Evolutionary conservation across 2,797 vertebrate species (phyloP).

Genomic region (Spatula clypeata): DNA sequence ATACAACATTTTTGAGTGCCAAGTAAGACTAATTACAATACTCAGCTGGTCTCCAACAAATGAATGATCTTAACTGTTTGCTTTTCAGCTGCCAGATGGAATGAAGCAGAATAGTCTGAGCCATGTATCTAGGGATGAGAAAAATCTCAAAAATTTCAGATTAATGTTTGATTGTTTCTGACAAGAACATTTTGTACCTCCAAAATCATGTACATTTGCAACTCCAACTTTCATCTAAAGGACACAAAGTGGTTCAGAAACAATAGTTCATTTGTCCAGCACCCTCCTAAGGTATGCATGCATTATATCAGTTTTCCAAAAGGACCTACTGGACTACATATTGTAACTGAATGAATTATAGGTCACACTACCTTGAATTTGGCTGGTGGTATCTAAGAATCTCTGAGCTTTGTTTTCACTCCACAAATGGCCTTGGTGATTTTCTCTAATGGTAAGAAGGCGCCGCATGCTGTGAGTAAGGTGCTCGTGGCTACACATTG

Average conservation of each 20-base stretch:
- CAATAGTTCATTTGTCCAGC: background rate
- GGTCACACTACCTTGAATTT: background rate
- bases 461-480: background rate
- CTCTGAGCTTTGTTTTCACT: background rate
- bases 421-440: background rate
- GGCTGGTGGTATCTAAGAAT: background rate
- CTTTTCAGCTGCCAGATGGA: slow-evolving; percentile 63
- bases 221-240: slow-evolving; percentile 1
- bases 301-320: background rate
- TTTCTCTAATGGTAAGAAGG: background rate
- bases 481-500: rapidly evolving
- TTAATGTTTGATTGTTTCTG: slow-evolving; percentile 46
- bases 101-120: slow-evolving; percentile 3
- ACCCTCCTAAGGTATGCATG: background rate
- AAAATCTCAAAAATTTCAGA: slow-evolving; percentile 41
- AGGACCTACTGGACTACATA: background rate
- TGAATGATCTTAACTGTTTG: slow-evolving; percentile 45
- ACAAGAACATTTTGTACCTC: slow-evolving; percentile 51
- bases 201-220: background rate
- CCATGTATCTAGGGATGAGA: slow-evolving; percentile 2
- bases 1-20: slow-evolving; percentile 26
- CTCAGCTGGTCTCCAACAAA: slow-evolving; percentile 51
- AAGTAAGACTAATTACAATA: slow-evolving; percentile 68
- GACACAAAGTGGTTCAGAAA: background rate
- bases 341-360: background rate